Conservation (phyloP, 2,888 invertebrate genomes). For the Eupithecia subumbrata region DNA sequence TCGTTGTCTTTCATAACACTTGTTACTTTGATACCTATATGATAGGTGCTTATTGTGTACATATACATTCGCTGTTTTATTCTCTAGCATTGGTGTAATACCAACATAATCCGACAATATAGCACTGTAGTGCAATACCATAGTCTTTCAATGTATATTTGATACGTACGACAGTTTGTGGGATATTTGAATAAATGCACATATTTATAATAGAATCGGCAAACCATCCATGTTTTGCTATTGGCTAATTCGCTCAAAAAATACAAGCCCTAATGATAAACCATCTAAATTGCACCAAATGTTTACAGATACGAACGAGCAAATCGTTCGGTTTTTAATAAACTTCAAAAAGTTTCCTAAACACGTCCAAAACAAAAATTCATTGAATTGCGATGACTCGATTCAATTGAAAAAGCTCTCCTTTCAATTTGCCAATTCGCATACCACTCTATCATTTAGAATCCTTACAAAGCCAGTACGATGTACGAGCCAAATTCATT, state of each 20-base stretch:
- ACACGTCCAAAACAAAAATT: neutral
- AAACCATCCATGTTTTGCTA: neutral
- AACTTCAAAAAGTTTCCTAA: neutral
- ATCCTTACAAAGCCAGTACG: conserved; percentile 6
- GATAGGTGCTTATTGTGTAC: conserved; percentile 32
- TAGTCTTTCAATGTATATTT: conserved; percentile 29
- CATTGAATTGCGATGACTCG: neutral
- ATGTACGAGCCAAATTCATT: conserved; percentile 15
- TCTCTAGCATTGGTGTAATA: conserved; percentile 19
- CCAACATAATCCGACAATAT: conserved; percentile 31
- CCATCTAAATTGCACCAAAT: neutral
- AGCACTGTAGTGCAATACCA: conserved; percentile 22
- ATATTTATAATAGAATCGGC: neutral
- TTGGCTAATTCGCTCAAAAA: neutral
- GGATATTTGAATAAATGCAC: conserved; percentile 30
- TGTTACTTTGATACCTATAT: conserved; percentile 50
- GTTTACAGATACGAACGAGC: neutral
- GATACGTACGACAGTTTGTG: conserved; percentile 36
- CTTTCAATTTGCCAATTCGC: conserved; percentile 3
- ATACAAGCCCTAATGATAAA: neutral
- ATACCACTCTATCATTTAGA: neutral
- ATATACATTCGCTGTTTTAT: conserved; percentile 8
- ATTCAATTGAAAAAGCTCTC: conserved; percentile 1
- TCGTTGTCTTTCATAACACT: conserved; percentile 47
- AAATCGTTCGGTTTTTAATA: neutral